Percentiles rank a stretch among this genome's conserved stretches.
Evolutionary conservation across 2,888 invertebrate genomes (phyloP).

Genomic region (Neoaliturus tenellus): DNA sequence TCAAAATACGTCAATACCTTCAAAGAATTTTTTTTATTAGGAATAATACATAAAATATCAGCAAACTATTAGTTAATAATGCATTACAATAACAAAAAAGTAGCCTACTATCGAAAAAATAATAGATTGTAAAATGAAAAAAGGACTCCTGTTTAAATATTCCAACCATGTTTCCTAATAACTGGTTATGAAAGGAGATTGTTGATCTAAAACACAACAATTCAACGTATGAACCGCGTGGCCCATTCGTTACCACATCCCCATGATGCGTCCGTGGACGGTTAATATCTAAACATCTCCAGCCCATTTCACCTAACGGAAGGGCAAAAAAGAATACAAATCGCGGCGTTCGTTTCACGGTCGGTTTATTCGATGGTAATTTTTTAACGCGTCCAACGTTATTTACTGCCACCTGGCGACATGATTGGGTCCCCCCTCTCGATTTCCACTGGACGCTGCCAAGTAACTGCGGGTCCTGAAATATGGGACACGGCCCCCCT

Average conservation of each 20-base stretch:
- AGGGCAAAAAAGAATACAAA: conserved; percentile 20
- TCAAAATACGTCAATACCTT: too few relatives aligned
- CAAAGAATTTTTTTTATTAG: too few relatives aligned
- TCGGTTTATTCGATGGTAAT: conserved; percentile 25
- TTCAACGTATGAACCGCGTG: too few relatives aligned
- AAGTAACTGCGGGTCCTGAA: conserved; percentile 21
- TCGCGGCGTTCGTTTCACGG: conserved; percentile 11
- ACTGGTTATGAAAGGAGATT: too few relatives aligned
- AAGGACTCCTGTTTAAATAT: too few relatives aligned
- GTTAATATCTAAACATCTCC: background rate
- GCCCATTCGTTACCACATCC: background rate
- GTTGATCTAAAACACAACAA: too few relatives aligned
- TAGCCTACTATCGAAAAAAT: too few relatives aligned
- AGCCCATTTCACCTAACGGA: conserved; percentile 8
- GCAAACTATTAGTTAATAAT: too few relatives aligned
- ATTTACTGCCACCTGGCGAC: conserved; percentile 30
- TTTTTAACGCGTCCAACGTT: conserved; percentile 31
- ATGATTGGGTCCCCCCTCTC: conserved; percentile 7
- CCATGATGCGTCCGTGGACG: background rate
- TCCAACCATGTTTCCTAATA: too few relatives aligned
- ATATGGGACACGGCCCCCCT: conserved; percentile 53
- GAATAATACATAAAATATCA: too few relatives aligned
- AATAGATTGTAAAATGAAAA: too few relatives aligned
- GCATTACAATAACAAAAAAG: too few relatives aligned
- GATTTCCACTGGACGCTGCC: background rate